Percentiles rank a stretch among this genome's conserved stretches.
Evolutionary conservation across 1,140 invertebrate species (phyloP).

Genomic region (Goniozus legneri): DNA sequence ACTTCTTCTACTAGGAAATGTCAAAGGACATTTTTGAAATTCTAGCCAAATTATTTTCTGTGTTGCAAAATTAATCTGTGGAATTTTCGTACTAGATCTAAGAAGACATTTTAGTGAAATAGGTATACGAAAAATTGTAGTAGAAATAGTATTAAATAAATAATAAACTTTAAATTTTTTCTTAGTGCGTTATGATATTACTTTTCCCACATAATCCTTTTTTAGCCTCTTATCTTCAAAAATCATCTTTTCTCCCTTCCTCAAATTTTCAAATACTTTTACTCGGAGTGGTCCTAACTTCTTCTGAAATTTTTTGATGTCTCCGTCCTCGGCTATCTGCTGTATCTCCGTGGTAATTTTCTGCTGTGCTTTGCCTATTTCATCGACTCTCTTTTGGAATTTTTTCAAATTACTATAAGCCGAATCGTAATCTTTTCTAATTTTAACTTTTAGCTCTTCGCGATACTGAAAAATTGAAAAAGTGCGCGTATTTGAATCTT

Average conservation of each 20-base stretch:
- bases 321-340: conserved; percentile 14
- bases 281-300: conserved; percentile 24
- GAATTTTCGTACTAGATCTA: too few relatives aligned
- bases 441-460: conserved; percentile 15
- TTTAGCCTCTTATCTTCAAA: conserved; percentile 28
- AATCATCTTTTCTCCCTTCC: conserved; percentile 24
- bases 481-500: too few relatives aligned
- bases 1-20: too few relatives aligned
- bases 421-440: conserved; percentile 20
- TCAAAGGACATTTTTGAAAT: too few relatives aligned
- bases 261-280: conserved; percentile 28
- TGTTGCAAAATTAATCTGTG: too few relatives aligned
- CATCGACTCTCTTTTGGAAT: conserved; percentile 23
- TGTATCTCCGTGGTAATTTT: conserved; percentile 26
- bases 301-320: conserved; percentile 20
- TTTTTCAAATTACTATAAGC: conserved; percentile 19
- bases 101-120: too few relatives aligned
- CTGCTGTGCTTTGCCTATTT: conserved; percentile 16
- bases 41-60: too few relatives aligned
- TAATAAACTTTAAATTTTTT: too few relatives aligned
- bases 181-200: conserved; percentile 7
- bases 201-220: conserved; percentile 19
- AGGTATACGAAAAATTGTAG: too few relatives aligned
- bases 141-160: too few relatives aligned
- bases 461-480: too few relatives aligned